Base-by-base conservation (phyloP, 1,140 invertebrate species). In the Macrocentrus cingulum region DNA sequence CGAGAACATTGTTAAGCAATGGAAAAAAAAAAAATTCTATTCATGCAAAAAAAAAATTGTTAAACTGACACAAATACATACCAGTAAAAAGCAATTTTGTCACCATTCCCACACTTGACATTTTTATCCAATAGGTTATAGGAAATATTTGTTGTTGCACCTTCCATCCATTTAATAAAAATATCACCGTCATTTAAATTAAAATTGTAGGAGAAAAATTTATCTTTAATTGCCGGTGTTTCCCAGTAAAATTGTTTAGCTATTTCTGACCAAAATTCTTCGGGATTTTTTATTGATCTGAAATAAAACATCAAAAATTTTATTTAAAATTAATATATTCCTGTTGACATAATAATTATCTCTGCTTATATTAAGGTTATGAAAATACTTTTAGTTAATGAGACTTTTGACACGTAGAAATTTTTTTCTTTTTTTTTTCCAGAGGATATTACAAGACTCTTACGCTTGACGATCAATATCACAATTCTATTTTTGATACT, bases 81-180 rank as follows among this genome's bases (percentile, higher is more conserved):
- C 95, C 95, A 98, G 71, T 93, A 95, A 81, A 89, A 98, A 5
- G 96, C 96, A 32, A 97, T 85, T 77, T 90, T 93, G 66, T 97
- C 91, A 9, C 92, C 95, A 36, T 89, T 73, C 20, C 94, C 94
- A 59, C 87, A 88, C 65, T 90, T 84, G 15, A 99, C 85, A 74
- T 97, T 92, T 56, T 91, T 86, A 76, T 99, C 97, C 41, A 99
- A 79, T 7, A 92, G 80, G 81, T 99, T 99, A 80, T 95, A 99
- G 71, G 91, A 95, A 49, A 99, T 87, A 76, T 99, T 99, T 9
- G 95, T 98, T 7, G 88, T 87, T 0, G 94, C 93, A 9, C 93
- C 96, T 68, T 92, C 88, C 87, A 99, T 87, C 91, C 94, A 99
- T 79, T 94, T 94, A 2, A 95, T 90, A 60, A 84, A 91, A 59